These are phyloP conservation scores for Origma solitaria DNA, from an alignment of 2,113 vertebrate genomes.

Conservation along the genomic window DNA sequence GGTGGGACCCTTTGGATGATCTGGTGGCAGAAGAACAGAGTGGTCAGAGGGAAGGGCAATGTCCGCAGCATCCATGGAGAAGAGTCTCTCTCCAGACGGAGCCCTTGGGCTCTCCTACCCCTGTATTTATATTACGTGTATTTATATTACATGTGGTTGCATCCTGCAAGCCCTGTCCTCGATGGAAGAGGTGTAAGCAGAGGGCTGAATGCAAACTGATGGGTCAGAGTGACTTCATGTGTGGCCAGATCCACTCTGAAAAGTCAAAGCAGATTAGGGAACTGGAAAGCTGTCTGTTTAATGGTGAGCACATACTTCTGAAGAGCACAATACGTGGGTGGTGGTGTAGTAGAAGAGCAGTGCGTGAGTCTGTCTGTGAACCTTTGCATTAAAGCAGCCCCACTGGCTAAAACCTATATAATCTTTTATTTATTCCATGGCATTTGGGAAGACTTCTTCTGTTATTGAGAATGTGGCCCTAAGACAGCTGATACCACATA, in stretches of 20 bases:
- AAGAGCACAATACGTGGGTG: neutral
- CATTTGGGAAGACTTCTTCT: neutral
- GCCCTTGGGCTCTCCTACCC: neutral
- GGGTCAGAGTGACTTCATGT: neutral
- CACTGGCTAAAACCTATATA: neutral
- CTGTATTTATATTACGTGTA: neutral
- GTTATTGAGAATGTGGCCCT: neutral
- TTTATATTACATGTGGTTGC: neutral
- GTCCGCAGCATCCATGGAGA: accelerated
- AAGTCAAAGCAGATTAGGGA: neutral
- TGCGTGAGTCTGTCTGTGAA: neutral
- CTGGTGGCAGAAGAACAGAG: neutral
- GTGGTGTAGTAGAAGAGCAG: neutral
- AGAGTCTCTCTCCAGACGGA: neutral
- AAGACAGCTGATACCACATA: neutral
- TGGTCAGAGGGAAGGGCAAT: accelerated
- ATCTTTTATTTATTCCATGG: neutral
- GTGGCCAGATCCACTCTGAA: neutral
- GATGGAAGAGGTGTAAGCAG: neutral
- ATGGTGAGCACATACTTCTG: neutral
- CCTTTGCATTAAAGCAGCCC: neutral
- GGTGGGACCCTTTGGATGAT: neutral
- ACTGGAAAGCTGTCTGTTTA: neutral
- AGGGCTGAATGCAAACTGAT: neutral
- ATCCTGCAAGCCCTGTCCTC: neutral